Evolutionary conservation across 2,113 vertebrate genomes (phyloP), one percentile per base, ranked within the genome.

Genomic region (Dicaeum eximium): DNA sequence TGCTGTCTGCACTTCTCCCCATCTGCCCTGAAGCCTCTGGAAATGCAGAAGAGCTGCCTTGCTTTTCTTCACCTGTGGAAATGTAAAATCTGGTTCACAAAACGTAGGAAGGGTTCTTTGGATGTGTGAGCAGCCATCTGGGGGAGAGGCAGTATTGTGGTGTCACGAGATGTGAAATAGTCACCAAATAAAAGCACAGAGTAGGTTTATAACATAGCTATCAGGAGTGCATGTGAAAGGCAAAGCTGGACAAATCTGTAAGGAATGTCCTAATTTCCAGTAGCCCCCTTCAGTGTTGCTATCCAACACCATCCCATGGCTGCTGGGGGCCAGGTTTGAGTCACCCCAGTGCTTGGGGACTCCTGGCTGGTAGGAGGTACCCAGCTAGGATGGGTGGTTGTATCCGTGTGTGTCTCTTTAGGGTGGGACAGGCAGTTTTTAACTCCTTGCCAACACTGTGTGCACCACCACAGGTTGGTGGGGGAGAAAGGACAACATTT

Each of bases 321-420:
- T 18, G 5, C 33, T n/a, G n/a, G n/a, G n/a, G n/a, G n/a, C n/a
- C n/a, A 84, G n/a, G 13, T n/a, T 61, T 22, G 7, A 19, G 50
- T 25, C n/a, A 45, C 30, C 64, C 45, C n/a, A 51, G 3, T 18
- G 27, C 30, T 0, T 37, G 50, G 45, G 50, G 22, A 31, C 45
- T 54, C 51, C n/a, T 0, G 1, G 13, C 13, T 57, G 40, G 6
- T 2, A 11, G 23, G 7, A 47, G 15, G 6, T 4, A 31, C 31
- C 23, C 2, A 1, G 48, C n/a, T 10, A 37, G 53, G 40, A 16
- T 0, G 4, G 22, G 13, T 24, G 40, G 25, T 20, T 20, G 10
- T 19, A 72, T 57, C 54, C 60, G 2, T 30, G 12, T 2, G 3
- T 10, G 3, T 50, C 37, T 25, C 33, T 71, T 66, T 0, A 8